phyloP scores from a whole-genome alignment of 2,888 invertebrate species.

The Cantharis rustica region DNA sequence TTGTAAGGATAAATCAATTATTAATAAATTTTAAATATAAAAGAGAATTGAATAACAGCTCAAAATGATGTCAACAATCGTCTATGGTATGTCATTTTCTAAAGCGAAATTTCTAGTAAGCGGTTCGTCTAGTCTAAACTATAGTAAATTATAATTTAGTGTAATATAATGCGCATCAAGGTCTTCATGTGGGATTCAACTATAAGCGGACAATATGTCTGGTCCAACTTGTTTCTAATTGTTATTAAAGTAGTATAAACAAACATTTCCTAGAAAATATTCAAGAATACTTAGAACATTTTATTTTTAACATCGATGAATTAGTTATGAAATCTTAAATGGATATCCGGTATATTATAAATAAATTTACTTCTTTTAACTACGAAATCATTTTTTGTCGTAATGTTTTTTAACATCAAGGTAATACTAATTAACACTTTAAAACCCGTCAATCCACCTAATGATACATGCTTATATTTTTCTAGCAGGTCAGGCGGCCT shows the following conservation, averaged over 20 bases:
- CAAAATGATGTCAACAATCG: not conserved
- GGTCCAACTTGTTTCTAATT: not conserved
- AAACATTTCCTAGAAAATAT: conserved; percentile 2
- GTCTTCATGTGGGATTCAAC: conserved; percentile 7
- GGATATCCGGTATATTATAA: not conserved
- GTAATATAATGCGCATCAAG: not conserved
- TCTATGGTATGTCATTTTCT: not conserved
- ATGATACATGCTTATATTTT: not conserved
- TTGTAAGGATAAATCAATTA: not conserved
- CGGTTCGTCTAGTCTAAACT: not conserved
- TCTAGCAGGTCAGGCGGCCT: too few relatives aligned
- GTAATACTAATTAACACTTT: not conserved
- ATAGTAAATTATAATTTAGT: not conserved
- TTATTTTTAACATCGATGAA: not conserved
- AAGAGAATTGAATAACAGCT: not conserved
- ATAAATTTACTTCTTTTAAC: not conserved
- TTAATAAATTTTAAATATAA: not conserved
- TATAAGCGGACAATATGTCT: conserved; percentile 6
- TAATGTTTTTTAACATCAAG: not conserved
- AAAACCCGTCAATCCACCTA: not conserved
- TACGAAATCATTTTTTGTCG: not conserved
- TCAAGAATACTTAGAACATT: not conserved
- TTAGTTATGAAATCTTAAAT: not conserved
- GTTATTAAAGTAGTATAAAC: not conserved
- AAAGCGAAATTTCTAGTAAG: not conserved